Conservation (phyloP, 2,113 vertebrate species). For the Archilochus colubris region DNA sequence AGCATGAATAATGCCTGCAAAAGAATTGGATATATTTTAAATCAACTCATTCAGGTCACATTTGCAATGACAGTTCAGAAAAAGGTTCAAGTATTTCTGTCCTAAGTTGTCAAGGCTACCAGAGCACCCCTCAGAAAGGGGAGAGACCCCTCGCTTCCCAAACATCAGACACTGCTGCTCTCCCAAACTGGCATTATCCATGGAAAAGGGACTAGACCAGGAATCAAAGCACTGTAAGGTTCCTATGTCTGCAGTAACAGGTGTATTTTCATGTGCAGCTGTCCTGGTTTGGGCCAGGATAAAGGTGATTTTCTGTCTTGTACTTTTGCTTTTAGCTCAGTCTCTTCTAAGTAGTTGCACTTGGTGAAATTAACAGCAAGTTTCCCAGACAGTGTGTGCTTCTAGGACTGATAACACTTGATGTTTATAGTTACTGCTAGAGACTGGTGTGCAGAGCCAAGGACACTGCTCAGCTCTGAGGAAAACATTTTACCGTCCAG, state of each 20-base stretch:
- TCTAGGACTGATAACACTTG: too few species aligned
- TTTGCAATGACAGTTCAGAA: not conserved
- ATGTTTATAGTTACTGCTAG: too few species aligned
- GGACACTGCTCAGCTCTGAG: too few species aligned
- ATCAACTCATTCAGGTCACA: not conserved
- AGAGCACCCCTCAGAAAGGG: not conserved
- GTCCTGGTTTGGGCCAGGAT: too few species aligned
- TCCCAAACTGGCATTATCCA: not conserved
- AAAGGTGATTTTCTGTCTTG: too few species aligned
- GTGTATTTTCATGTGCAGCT: not conserved
- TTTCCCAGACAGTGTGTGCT: too few species aligned
- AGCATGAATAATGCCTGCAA: conserved; percentile 94
- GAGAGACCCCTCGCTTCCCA: not conserved
- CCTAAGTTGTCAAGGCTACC: not conserved
- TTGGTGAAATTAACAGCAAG: too few species aligned
- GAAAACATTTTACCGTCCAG: too few species aligned
- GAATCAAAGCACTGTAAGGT: not conserved
- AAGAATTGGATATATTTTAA: not conserved
- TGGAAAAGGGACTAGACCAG: not conserved
- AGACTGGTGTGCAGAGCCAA: too few species aligned
- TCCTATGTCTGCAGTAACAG: not conserved
- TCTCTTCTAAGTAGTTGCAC: too few species aligned
- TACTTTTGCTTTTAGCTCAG: too few species aligned
- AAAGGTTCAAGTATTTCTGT: not conserved
- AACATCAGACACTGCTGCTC: not conserved